phyloP scores from a whole-genome alignment of 2,888 invertebrate genomes.

The Agonopterix subpropinquella region DNA sequence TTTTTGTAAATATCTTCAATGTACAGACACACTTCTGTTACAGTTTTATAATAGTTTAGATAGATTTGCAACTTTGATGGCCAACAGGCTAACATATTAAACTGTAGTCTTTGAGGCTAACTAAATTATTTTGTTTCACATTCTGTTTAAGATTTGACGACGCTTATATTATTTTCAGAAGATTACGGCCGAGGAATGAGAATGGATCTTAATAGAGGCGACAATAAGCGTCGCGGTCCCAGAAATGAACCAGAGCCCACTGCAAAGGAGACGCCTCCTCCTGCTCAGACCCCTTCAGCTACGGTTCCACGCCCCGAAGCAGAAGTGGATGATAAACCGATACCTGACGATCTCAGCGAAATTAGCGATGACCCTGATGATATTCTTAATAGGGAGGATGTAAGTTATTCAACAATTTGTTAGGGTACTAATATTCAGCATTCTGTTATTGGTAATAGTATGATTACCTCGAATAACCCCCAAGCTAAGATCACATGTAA shows the following conservation, averaged over 20 bases:
- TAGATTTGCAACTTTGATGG: not conserved
- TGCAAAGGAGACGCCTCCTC: conserved; percentile 43
- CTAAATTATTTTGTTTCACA: not conserved
- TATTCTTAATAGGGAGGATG: conserved; percentile 87
- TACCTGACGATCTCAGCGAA: conserved; percentile 87
- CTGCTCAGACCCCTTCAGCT: conserved; percentile 39
- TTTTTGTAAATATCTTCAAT: too few relatives aligned
- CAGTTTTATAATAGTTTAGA: too few relatives aligned
- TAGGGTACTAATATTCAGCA: not conserved
- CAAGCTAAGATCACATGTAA: not conserved
- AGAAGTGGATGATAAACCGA: conserved; percentile 67
- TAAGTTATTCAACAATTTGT: conserved; percentile 27
- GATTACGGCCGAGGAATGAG: conserved; percentile 62
- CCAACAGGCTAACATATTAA: too few relatives aligned
- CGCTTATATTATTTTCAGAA: conserved; percentile 28
- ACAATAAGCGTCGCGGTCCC: conserved; percentile 54
- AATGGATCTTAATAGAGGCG: conserved; percentile 48
- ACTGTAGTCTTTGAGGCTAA: too few relatives aligned
- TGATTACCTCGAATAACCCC: too few relatives aligned
- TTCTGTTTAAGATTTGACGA: not conserved
- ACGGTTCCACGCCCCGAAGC: conserved; percentile 44
- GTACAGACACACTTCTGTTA: too few relatives aligned
- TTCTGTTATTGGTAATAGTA: not conserved
- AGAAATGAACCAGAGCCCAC: conserved; percentile 49
- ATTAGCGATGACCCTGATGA: conserved; percentile 94